Percentiles rank a stretch among this genome's conserved stretches.
phyloP scores from a whole-genome alignment of 1,140 invertebrate species.

The Philotrypesis tridentata region DNA sequence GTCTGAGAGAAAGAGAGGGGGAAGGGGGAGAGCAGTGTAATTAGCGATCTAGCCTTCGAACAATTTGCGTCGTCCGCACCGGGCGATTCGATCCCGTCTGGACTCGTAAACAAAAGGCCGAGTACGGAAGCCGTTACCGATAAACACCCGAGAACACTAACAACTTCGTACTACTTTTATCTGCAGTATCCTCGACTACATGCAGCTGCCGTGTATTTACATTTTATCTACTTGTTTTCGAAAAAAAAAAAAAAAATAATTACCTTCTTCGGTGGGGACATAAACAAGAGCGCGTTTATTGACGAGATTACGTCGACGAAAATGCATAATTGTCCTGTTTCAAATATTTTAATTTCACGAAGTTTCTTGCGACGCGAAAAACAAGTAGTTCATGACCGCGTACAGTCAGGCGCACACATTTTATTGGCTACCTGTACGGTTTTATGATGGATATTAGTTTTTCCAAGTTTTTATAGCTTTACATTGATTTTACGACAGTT shows the following conservation, averaged over 20 bases:
- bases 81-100: neutral
- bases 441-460: constrained; percentile 12
- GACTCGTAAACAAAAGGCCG: constrained; percentile 1
- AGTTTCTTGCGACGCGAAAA: neutral
- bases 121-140: neutral
- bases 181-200: too few species aligned
- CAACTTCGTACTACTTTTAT: neutral
- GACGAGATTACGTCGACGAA: too few species aligned
- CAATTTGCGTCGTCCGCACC: neutral
- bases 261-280: too few species aligned
- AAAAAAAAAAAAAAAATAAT: too few species aligned
- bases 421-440: constrained; percentile 19
- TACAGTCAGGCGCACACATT: constrained; percentile 5
- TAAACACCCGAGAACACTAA: neutral
- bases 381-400: neutral
- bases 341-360: too few species aligned
- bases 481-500: constrained; percentile 5
- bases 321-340: too few species aligned
- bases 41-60: neutral
- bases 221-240: too few species aligned
- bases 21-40: neutral
- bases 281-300: too few species aligned
- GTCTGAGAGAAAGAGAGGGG: neutral
- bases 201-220: too few species aligned
- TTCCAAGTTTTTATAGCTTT: constrained; percentile 3